phyloP scores from a whole-genome alignment of 64 coral and sea anemone genomes.

The Stichodactyla mertensii region DNA sequence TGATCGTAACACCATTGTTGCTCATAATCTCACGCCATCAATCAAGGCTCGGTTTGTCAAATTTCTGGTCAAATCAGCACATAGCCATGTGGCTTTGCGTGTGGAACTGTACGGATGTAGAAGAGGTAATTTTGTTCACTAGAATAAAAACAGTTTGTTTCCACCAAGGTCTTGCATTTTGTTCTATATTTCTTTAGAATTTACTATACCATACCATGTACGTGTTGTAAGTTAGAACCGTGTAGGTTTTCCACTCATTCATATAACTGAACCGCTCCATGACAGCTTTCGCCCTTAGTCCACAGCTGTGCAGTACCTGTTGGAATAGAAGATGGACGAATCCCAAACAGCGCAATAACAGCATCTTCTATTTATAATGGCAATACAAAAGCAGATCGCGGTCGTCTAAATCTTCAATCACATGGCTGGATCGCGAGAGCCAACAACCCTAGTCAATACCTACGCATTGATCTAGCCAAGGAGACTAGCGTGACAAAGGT shows the following conservation, averaged over 20 bases:
- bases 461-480: background rate
- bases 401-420: background rate
- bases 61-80: background rate
- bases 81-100: background rate
- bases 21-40: slow-evolving; percentile 21
- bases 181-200: too few species aligned
- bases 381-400: background rate
- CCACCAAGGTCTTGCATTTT: too few species aligned
- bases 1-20: slow-evolving; percentile 12
- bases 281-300: background rate
- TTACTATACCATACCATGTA: too few species aligned
- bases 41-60: slow-evolving; percentile 29
- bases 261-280: too few species aligned
- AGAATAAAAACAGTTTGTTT: background rate
- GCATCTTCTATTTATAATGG: background rate
- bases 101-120: slow-evolving; percentile 41
- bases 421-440: background rate
- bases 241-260: too few species aligned
- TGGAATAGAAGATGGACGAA: slow-evolving; percentile 7
- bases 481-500: slow-evolving; percentile 6
- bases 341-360: background rate
- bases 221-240: too few species aligned
- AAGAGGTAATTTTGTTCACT: slow-evolving; percentile 9
- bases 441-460: background rate
- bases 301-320: slow-evolving; percentile 14